phyloP scores from a whole-genome alignment of 2,888 invertebrate species.

The Acrobeloides nanus region DNA sequence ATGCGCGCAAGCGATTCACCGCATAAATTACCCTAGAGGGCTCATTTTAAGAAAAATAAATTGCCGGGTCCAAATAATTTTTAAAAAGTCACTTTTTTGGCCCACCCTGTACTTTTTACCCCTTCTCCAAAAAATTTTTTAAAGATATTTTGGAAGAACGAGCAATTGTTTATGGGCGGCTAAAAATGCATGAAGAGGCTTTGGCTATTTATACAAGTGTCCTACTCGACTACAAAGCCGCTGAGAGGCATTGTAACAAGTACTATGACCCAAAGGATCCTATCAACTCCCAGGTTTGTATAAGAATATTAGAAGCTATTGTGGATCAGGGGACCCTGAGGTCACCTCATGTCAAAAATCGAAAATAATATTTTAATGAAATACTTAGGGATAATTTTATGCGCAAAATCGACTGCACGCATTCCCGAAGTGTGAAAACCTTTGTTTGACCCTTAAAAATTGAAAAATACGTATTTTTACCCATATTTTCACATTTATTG shows the following conservation, averaged over 20 bases:
- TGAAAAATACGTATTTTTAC: too few species aligned
- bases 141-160: conserved; percentile 77
- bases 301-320: too few species aligned
- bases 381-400: too few species aligned
- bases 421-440: too few species aligned
- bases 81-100: conserved; percentile 10
- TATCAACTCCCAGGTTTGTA: conserved; percentile 36
- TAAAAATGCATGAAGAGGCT: conserved; percentile 84
- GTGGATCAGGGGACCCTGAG: not conserved
- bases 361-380: not conserved
- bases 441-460: too few species aligned
- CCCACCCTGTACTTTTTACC: conserved; percentile 8
- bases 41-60: too few species aligned
- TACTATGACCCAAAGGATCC: conserved; percentile 41
- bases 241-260: conserved; percentile 69
- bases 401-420: too few species aligned
- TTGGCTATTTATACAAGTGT: conserved; percentile 83
- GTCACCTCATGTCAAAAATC: conserved; percentile 6
- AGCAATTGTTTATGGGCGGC: conserved; percentile 81
- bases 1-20: too few species aligned
- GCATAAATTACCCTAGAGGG: too few species aligned
- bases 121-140: conserved; percentile 14
- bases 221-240: conserved; percentile 72
- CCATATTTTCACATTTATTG: too few species aligned
- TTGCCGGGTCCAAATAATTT: not conserved